These are phyloP conservation scores for Xenopus petersii DNA, from an alignment of 2,797 vertebrate genomes.

Conservation along the genomic window DNA sequence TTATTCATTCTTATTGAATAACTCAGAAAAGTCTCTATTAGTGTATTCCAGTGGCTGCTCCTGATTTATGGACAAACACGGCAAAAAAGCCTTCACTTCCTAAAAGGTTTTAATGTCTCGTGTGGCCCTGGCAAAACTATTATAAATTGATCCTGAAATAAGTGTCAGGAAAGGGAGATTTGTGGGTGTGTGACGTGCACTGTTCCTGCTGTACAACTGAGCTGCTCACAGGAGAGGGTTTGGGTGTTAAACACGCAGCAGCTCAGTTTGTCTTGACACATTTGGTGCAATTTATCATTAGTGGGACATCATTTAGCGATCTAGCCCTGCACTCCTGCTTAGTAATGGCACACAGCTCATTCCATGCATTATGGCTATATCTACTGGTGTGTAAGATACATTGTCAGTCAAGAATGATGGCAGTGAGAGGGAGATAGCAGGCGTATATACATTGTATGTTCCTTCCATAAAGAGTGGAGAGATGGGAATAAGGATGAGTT, in stretches of 20 bases:
- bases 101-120: conserved; percentile 16
- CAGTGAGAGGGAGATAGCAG: no score
- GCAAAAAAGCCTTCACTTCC: not conserved
- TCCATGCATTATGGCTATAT: no score
- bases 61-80: not conserved
- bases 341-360: not conserved
- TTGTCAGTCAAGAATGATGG: no score
- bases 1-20: not conserved
- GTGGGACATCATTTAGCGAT: not conserved
- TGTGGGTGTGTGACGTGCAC: not conserved
- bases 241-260: conserved; percentile 27
- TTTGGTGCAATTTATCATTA: conserved; percentile 22
- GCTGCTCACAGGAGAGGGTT: not conserved
- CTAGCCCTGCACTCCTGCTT: conserved; percentile 4
- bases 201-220: conserved; percentile 28
- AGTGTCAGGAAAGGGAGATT: conserved; percentile 23
- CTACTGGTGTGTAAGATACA: no score
- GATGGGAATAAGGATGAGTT: no score
- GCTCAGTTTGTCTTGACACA: conserved; percentile 23
- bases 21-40: not conserved
- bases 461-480: no score
- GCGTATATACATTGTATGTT: no score
- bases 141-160: conserved; percentile 10
- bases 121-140: conserved; percentile 3
- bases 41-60: not conserved